Conservation (phyloP, 2,888 invertebrate genomes). For the Chaitophorus viminalis region DNA sequence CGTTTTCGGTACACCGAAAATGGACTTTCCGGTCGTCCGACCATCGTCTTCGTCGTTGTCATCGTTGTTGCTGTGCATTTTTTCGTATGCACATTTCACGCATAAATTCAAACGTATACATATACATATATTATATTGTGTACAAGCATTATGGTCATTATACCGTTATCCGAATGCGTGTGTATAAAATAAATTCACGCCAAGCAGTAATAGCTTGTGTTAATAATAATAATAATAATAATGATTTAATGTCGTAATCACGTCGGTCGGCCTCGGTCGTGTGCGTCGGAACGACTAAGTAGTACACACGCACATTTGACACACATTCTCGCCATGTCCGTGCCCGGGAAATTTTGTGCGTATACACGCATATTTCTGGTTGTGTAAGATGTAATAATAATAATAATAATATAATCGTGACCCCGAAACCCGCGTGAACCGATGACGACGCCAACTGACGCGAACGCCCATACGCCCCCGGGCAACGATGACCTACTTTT, state of each 20-base stretch:
- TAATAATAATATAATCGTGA: neutral
- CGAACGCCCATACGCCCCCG: conserved; percentile 40
- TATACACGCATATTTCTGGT: conserved; percentile 1
- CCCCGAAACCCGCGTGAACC: conserved; percentile 24
- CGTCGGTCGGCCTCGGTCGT: conserved; percentile 14
- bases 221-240: neutral
- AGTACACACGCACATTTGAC: conserved; percentile 35
- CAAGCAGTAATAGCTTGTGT: neutral
- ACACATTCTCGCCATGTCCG: neutral
- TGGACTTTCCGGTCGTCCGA: conserved; percentile 34
- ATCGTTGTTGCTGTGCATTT: neutral
- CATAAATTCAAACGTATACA: neutral
- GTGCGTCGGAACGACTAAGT: no score
- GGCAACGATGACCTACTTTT: conserved; percentile 31
- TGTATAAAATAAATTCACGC: no score
- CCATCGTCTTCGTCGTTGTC: neutral
- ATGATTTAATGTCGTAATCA: neutral
- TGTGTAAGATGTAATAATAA: neutral
- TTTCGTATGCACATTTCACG: conserved; percentile 10
- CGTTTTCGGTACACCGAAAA: conserved; percentile 1
- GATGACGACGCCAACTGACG: conserved; percentile 25
- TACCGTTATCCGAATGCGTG: neutral
- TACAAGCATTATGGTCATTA: neutral
- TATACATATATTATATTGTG: no score
- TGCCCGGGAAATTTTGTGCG: conserved; percentile 8